Evolutionary conservation across 2,888 invertebrate genomes (phyloP).

Genomic region (Ethmia dodecea): DNA sequence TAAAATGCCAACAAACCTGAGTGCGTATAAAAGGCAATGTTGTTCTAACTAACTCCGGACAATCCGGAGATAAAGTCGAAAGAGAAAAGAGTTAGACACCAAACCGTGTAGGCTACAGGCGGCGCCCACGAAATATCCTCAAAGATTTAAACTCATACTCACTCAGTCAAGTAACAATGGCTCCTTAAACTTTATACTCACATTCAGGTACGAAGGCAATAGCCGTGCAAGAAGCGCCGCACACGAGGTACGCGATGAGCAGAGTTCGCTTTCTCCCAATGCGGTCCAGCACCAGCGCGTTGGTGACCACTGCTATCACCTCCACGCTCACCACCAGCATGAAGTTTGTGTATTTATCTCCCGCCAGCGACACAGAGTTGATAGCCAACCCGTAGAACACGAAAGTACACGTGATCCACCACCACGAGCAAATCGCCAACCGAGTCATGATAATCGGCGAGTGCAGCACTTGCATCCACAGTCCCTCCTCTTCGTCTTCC

Average conservation of each 20-base stretch:
- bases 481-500: conserved; percentile 31
- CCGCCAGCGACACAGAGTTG: conserved; percentile 85
- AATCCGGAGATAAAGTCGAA: too few relatives aligned
- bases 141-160: too few relatives aligned
- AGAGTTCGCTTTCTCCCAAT: conserved; percentile 80
- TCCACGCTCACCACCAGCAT: conserved; percentile 83
- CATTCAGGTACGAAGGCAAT: conserved; percentile 71
- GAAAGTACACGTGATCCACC: conserved; percentile 89
- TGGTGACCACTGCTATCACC: conserved; percentile 82
- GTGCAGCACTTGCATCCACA: conserved; percentile 53
- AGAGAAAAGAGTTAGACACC: too few relatives aligned
- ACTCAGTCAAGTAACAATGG: too few relatives aligned
- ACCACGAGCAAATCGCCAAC: conserved; percentile 69
- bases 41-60: too few relatives aligned
- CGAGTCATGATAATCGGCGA: conserved; percentile 63
- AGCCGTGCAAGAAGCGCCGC: conserved; percentile 70
- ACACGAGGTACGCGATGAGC: conserved; percentile 76
- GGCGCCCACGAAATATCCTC: too few relatives aligned
- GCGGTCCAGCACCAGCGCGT: conserved; percentile 80
- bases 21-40: too few relatives aligned
- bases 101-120: too few relatives aligned
- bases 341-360: conserved; percentile 88
- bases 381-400: conserved; percentile 89
- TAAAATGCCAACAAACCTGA: too few relatives aligned
- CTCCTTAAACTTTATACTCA: conserved; percentile 31